Evolutionary conservation across 1,140 invertebrate genomes (phyloP).

Genomic region (Drosophila miranda): DNA sequence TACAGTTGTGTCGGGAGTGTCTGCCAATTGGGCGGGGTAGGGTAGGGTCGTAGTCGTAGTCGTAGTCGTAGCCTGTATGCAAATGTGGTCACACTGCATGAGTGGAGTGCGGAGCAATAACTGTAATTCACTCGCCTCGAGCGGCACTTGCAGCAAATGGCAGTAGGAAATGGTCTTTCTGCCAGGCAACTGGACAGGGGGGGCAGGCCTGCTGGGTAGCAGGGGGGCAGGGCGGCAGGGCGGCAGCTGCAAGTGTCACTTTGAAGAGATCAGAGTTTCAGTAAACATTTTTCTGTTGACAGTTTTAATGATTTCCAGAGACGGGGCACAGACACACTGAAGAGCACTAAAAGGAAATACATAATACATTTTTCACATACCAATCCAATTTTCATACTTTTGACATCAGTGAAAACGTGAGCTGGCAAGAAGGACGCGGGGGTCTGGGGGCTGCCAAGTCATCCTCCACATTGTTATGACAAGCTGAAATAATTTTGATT

Average conservation of each 20-base stretch:
- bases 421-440: too few species aligned
- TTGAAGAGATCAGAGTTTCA: conserved; percentile 26
- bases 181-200: too few species aligned
- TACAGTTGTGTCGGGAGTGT: too few species aligned
- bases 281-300: conserved; percentile 27
- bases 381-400: conserved; percentile 40
- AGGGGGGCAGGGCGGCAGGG: conserved; percentile 22
- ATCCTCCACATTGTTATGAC: conserved; percentile 45
- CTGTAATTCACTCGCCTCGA: too few species aligned
- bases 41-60: too few species aligned
- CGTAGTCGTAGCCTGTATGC: too few species aligned
- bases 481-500: conserved; percentile 53
- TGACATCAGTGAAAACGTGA: not conserved
- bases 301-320: conserved; percentile 44
- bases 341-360: conserved; percentile 3
- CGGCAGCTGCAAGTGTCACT: conserved; percentile 62
- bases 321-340: too few species aligned
- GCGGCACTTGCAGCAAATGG: conserved; percentile 23
- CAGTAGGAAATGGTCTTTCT: not conserved
- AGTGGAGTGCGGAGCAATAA: too few species aligned
- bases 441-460: not conserved
- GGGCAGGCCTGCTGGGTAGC: not conserved
- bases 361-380: conserved; percentile 45
- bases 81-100: too few species aligned
- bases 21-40: too few species aligned